These are phyloP conservation scores for Xiphorhynchus elegans DNA, from an alignment of 2,113 vertebrate species.

Conservation along the genomic window DNA sequence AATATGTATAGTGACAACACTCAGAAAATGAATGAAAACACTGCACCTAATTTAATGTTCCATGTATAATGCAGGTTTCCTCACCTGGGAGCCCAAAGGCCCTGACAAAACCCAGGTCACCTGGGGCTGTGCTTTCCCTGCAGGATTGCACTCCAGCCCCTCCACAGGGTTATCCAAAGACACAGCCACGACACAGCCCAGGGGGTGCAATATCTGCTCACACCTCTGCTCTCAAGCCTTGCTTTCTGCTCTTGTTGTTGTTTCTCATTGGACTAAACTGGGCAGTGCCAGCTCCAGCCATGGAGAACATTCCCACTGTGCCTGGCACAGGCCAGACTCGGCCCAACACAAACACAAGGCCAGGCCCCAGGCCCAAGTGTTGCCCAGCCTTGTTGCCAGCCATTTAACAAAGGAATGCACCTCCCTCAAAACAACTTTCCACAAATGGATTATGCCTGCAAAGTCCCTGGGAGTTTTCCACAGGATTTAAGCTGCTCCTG, in stretches of 20 bases:
- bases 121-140: background rate
- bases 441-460: conserved; percentile 33
- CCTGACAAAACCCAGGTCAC: background rate
- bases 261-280: background rate
- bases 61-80: background rate
- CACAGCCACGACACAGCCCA: background rate
- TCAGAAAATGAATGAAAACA: background rate
- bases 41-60: background rate
- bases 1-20: background rate
- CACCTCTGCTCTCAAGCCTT: background rate
- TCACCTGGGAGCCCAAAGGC: background rate
- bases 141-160: background rate
- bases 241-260: background rate
- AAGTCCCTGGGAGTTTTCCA: conserved; percentile 45
- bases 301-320: background rate
- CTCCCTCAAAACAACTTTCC: conserved; percentile 24
- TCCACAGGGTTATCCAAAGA: background rate
- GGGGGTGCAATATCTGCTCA: background rate
- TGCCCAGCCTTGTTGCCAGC: background rate
- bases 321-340: background rate
- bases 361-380: background rate
- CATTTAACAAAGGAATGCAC: background rate
- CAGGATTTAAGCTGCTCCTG: background rate
- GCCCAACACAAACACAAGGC: background rate
- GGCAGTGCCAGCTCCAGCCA: background rate